A percentile compares a stretch with the other conserved stretches of the same genome.
Evolutionary conservation across 2,113 vertebrate genomes (phyloP).

Genomic region (Menura novaehollandiae): DNA sequence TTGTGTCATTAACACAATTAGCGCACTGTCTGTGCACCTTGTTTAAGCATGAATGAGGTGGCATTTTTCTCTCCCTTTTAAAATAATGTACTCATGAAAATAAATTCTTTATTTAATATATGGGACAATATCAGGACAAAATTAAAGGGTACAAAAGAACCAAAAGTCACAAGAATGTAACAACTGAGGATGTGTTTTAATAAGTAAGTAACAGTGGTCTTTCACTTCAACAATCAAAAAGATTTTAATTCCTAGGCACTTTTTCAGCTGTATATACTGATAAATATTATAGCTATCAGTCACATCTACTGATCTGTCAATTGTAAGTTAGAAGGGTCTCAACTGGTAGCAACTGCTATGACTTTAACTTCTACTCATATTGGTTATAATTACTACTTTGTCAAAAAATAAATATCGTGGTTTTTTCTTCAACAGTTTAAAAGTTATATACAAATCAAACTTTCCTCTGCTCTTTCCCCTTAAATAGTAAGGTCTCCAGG

Average conservation of each 20-base stretch:
- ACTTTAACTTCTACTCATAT: neutral
- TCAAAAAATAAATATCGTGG: fast-evolving
- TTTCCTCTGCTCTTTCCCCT: neutral
- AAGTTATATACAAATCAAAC: neutral
- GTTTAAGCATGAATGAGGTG: neutral
- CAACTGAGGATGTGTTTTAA: neutral
- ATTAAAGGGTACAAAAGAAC: neutral
- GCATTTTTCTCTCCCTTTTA: neutral
- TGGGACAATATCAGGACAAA: neutral
- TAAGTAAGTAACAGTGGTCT: neutral
- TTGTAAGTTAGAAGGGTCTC: neutral
- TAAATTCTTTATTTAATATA: neutral
- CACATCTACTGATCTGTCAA: neutral
- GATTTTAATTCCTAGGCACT: neutral
- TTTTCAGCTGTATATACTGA: neutral
- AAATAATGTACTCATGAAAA: neutral
- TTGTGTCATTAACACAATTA: neutral
- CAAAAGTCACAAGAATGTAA: neutral
- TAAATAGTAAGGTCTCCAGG: neutral
- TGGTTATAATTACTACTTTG: neutral
- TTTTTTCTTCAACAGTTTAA: neutral
- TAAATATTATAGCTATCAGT: neutral
- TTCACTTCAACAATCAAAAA: neutral
- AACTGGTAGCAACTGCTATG: neutral
- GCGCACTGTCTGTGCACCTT: neutral